These are phyloP conservation scores for Sphaerodactylus townsendi DNA, from an alignment of 2,113 vertebrate genomes.

Conservation along the genomic window DNA sequence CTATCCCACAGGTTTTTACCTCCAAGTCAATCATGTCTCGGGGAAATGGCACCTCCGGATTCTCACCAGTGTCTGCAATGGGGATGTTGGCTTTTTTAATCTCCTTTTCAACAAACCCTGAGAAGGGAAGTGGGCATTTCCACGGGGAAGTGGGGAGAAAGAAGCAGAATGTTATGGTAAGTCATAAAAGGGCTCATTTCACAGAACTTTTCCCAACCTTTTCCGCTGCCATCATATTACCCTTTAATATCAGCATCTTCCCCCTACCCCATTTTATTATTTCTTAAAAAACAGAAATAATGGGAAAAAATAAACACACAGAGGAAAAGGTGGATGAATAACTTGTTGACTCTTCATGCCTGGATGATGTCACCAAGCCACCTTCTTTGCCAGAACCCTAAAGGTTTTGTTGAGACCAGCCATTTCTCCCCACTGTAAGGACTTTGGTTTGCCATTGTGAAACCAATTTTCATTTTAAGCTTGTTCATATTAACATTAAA, in stretches of 20 bases:
- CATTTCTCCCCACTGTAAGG: neutral
- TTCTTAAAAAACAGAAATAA: neutral
- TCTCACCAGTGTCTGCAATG: constrained; percentile 94
- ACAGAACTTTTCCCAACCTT: neutral
- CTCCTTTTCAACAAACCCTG: constrained; percentile 98
- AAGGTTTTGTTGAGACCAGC: neutral
- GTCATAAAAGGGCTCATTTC: accelerated
- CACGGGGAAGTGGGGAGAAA: accelerated
- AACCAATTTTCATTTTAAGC: neutral
- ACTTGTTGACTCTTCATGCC: no score
- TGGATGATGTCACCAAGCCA: neutral
- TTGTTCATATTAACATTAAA: neutral
- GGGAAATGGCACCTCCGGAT: constrained; percentile 96
- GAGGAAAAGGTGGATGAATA: neutral
- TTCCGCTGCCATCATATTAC: neutral
- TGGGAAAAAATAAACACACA: neutral
- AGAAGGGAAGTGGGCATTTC: neutral
- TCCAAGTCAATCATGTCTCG: constrained; percentile 98
- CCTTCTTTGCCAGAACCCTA: neutral
- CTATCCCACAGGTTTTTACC: constrained; percentile 73
- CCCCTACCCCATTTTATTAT: neutral
- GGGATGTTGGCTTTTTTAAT: constrained; percentile 93
- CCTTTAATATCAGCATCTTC: neutral
- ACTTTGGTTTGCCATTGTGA: neutral
- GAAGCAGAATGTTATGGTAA: neutral